Evolutionary conservation across 1,140 invertebrate genomes (phyloP).

Genomic region (Eciton burchellii): DNA sequence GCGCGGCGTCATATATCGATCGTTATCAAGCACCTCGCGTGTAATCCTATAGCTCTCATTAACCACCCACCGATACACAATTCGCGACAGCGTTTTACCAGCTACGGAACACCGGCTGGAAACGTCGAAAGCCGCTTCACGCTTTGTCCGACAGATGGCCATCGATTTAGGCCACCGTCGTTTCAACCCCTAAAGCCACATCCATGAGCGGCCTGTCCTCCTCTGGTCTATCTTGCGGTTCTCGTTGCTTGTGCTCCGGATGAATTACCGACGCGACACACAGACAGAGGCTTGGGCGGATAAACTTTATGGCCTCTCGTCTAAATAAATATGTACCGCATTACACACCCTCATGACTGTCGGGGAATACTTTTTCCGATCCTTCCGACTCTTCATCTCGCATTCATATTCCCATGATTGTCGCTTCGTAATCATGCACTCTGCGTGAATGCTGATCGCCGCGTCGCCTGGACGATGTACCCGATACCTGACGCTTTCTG

Average conservation of each 20-base stretch:
- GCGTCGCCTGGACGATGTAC: not conserved
- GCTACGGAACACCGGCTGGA: conserved; percentile 73
- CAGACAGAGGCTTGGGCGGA: conserved; percentile 57
- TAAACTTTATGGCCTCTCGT: conserved; percentile 68
- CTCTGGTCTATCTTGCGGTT: conserved; percentile 71
- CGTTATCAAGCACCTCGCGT: conserved; percentile 63
- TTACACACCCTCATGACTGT: not conserved
- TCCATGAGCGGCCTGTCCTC: conserved; percentile 56
- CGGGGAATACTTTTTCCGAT: conserved; percentile 18
- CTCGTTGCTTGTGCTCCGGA: conserved; percentile 71
- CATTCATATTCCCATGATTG: too few species aligned
- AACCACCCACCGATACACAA: conserved; percentile 84
- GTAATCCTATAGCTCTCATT: conserved; percentile 70
- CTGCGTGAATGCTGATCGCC: not conserved
- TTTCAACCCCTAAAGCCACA: conserved; percentile 81
- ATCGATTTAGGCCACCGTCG: conserved; percentile 76
- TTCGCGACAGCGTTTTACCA: conserved; percentile 77
- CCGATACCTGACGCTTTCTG: too few species aligned
- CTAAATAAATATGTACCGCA: conserved; percentile 71
- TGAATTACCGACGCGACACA: conserved; percentile 83
- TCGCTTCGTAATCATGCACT: not conserved
- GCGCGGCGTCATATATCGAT: conserved; percentile 48
- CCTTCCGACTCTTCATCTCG: not conserved
- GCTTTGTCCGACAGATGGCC: conserved; percentile 82
- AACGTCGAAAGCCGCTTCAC: conserved; percentile 79